Evolutionary conservation across 1,140 invertebrate species (phyloP), one percentile per base, ranked within the genome.

Genomic region (Scaptodrosophila lebanonensis): DNA sequence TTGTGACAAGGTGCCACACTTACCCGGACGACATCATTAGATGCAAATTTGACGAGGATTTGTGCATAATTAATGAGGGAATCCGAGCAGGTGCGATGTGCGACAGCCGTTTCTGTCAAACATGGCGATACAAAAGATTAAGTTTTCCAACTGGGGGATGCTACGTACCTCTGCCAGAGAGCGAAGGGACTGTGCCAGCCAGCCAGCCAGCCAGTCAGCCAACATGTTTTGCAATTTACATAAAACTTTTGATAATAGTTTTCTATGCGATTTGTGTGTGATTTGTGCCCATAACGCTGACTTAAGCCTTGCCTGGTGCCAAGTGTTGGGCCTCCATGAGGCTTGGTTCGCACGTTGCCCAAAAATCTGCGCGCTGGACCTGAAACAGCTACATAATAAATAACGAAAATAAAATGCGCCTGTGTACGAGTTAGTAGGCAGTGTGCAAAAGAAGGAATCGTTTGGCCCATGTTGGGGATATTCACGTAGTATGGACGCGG

Each of bases 211-310:
- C 27, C 52, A 54, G 47, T 27, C 66, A 56, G 50, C 58, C 58
- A 63, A 82, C 75, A 82, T 75, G 70, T 57, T 82, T 82, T 65
- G 69, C 75, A 82, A 83, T 82, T 82, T 75, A 82, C 75, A 82
- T 82, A 82, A 82, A 82, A 82, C 69, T 82, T 82, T 43, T 82
- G 76, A 82, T 83, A 82, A 82, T 82, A 82, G 73, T 79, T 79
- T 75, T 68, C 49, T 56, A 58, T 69, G 32, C 67, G 67, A 70
- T 70, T 58, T 72, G 67, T 75, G 61, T 52, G 52, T 76, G 5
- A 29, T 6, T 9, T 29, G 27, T n/a, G n/a, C n/a, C n/a, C n/a
- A n/a, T n/a, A n/a, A n/a, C n/a, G n/a, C 27, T 9, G 27, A 29
- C 27, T 5, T 9, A 29, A 5, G 27, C 27, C 27, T 73, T 69